These are phyloP conservation scores for Corythornis cristatus DNA, from an alignment of 2,113 vertebrate species.

Conservation along the genomic window DNA sequence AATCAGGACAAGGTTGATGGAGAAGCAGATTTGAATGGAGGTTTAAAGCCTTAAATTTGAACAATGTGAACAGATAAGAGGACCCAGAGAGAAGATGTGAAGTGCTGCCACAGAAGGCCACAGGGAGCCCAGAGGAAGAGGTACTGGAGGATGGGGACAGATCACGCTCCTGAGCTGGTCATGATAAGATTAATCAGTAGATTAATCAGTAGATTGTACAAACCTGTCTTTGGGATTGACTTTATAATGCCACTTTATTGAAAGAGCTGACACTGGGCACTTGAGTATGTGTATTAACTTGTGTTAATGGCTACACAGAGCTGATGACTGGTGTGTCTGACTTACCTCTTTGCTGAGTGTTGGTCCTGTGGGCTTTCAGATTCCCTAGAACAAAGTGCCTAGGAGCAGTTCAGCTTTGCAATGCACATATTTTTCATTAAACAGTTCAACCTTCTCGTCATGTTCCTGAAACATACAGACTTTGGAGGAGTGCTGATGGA, in stretches of 20 bases:
- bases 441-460: slow-evolving; percentile 20
- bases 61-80: not conserved
- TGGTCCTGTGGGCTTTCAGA: not conserved
- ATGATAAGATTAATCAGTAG: not conserved
- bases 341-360: not conserved
- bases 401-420: not conserved
- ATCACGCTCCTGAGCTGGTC: not conserved
- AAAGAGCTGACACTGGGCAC: not conserved
- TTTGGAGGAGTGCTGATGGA: not conserved
- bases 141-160: not conserved
- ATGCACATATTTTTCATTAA: not conserved
- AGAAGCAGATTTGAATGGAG: not conserved
- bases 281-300: not conserved
- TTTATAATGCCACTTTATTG: not conserved
- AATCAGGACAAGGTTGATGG: not conserved
- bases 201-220: not conserved
- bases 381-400: not conserved
- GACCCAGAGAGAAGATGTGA: not conserved
- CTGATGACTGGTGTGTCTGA: not conserved
- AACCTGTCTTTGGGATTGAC: not conserved
- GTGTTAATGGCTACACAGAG: not conserved
- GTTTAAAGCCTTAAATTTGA: not conserved
- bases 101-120: not conserved
- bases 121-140: not conserved
- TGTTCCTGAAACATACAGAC: not conserved